phyloP scores from a whole-genome alignment of 2,113 vertebrate species.

The Dasyurus viverrinus region DNA sequence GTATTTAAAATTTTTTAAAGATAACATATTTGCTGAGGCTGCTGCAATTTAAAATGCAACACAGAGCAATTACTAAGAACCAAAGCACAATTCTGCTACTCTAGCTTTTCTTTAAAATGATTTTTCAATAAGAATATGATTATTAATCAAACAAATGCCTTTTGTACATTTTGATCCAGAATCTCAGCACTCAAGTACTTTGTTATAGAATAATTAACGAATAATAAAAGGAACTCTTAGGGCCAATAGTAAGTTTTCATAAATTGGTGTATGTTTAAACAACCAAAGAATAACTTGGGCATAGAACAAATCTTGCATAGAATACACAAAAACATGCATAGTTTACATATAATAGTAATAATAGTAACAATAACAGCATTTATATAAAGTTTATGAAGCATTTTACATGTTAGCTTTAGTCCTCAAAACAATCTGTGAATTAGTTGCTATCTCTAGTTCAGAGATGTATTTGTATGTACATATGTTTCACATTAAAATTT shows the following conservation, averaged over 20 bases:
- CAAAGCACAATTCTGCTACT: constrained; percentile 59
- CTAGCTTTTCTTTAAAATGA: constrained; percentile 50
- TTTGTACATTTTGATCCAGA: background rate
- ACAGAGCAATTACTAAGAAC: constrained; percentile 61
- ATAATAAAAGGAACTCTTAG: constrained; percentile 15
- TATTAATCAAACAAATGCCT: constrained; percentile 67
- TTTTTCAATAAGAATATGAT: constrained; percentile 51
- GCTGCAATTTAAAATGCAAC: constrained; percentile 52
- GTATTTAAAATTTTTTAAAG: constrained; percentile 41
- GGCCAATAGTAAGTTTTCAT: background rate
- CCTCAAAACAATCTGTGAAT: background rate
- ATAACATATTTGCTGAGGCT: constrained; percentile 34
- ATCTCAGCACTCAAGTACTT: constrained; percentile 6
- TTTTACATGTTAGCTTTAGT: background rate
- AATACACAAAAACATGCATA: background rate
- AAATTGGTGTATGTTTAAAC: constrained; percentile 21
- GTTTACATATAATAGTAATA: background rate
- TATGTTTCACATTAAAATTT: background rate
- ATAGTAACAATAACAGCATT: background rate
- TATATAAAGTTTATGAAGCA: background rate
- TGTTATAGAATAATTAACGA: background rate
- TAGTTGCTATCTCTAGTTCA: background rate
- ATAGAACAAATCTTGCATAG: background rate
- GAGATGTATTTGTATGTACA: background rate
- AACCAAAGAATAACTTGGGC: constrained; percentile 16